Evolutionary conservation across 2,888 invertebrate species (phyloP).

Genomic region (Drosophila niveifrons): DNA sequence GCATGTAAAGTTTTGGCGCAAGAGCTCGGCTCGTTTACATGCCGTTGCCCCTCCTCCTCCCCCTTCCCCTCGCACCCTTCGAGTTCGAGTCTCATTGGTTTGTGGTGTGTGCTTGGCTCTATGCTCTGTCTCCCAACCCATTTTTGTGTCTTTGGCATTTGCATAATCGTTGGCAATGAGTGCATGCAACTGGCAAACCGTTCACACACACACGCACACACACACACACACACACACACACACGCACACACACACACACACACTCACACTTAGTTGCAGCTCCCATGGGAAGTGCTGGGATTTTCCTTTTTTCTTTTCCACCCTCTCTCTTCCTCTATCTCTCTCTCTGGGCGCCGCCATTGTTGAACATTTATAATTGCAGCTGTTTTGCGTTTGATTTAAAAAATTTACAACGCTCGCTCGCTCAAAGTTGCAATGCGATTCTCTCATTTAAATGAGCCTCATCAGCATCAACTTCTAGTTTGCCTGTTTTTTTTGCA

Average conservation of each 20-base stretch:
- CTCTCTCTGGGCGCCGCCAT: slow-evolving; percentile 20
- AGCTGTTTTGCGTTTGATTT: slow-evolving; percentile 47
- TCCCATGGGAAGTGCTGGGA: slow-evolving; percentile 32
- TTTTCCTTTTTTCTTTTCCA: slow-evolving; percentile 11
- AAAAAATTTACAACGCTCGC: slow-evolving; percentile 24
- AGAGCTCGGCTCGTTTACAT: slow-evolving; percentile 28
- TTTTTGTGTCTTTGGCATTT: slow-evolving; percentile 58
- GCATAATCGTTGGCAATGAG: slow-evolving; percentile 72
- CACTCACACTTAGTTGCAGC: neutral
- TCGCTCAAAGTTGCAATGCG: slow-evolving; percentile 6
- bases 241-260: neutral
- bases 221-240: slow-evolving; percentile 1
- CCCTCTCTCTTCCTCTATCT: neutral
- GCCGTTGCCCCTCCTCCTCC: neutral
- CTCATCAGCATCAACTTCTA: neutral
- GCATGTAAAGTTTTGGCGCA: slow-evolving; percentile 49
- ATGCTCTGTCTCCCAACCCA: neutral
- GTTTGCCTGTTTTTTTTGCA: neutral
- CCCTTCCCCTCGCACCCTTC: neutral
- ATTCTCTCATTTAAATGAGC: slow-evolving; percentile 3
- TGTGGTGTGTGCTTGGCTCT: slow-evolving; percentile 9
- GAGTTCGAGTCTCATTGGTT: slow-evolving; percentile 19
- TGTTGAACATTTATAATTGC: slow-evolving; percentile 58
- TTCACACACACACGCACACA: slow-evolving; percentile 7
- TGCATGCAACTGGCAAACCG: slow-evolving; percentile 50